Conservation (phyloP, 2,113 vertebrate genomes). For the Elanoides forficatus region DNA sequence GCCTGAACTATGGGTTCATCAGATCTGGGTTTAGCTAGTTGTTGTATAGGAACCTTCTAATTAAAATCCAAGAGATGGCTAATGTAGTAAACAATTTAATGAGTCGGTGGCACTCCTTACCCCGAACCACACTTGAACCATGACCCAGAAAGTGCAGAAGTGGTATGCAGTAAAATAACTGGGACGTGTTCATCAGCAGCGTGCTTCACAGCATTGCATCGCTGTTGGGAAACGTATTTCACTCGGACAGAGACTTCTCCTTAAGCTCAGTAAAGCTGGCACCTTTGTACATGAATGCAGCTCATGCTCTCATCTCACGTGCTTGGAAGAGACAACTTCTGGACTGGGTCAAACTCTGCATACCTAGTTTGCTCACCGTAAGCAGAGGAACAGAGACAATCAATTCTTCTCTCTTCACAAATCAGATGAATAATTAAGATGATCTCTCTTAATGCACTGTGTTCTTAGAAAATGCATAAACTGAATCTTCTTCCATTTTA, state of each 20-base stretch:
- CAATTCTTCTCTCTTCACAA: not conserved
- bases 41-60: not conserved
- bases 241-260: not conserved
- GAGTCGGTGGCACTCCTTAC: slow-evolving; percentile 20
- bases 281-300: not conserved
- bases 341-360: not conserved
- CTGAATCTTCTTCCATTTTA: not conserved
- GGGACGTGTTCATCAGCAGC: not conserved
- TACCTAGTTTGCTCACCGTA: not conserved
- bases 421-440: not conserved
- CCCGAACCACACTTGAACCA: not conserved
- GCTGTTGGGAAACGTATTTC: not conserved
- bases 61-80: not conserved
- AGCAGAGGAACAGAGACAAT: not conserved
- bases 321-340: not conserved
- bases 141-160: not conserved
- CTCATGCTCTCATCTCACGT: not conserved
- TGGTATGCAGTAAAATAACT: not conserved
- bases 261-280: not conserved
- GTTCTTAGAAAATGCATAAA: not conserved
- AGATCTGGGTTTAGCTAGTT: not conserved
- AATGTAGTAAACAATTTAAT: slow-evolving; percentile 58
- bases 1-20: not conserved
- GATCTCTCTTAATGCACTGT: not conserved
- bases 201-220: not conserved